phyloP scores from a whole-genome alignment of 2,888 invertebrate species.

The Gastrophysa polygoni region DNA sequence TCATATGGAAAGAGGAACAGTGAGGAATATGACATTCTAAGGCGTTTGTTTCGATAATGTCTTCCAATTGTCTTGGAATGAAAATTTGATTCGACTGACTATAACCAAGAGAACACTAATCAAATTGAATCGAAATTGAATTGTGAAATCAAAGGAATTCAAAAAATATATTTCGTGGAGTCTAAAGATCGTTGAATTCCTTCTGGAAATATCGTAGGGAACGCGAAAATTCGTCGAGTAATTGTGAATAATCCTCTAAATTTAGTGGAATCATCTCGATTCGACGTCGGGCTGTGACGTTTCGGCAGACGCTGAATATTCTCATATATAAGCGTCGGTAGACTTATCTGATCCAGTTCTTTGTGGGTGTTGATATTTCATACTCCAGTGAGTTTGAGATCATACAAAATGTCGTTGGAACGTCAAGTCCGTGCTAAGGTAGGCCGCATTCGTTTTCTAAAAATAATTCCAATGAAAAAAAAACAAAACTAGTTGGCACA shows the following conservation, averaged over 20 bases:
- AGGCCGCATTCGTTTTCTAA: constrained; percentile 48
- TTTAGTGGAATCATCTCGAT: constrained; percentile 44
- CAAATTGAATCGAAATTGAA: no score
- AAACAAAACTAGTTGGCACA: not conserved
- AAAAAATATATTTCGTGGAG: no score
- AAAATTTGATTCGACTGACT: no score
- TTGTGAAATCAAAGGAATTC: no score
- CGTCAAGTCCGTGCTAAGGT: constrained; percentile 91
- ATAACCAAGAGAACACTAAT: no score
- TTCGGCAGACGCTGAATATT: constrained; percentile 30
- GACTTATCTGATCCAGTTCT: constrained; percentile 49
- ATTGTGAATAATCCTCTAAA: constrained; percentile 55
- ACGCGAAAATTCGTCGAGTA: constrained; percentile 37
- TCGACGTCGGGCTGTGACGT: constrained; percentile 31
- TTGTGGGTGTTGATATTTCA: constrained; percentile 41
- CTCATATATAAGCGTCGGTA: constrained; percentile 54
- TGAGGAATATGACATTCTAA: no score
- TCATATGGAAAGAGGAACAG: no score
- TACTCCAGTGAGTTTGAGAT: constrained; percentile 37
- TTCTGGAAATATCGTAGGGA: constrained; percentile 22
- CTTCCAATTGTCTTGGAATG: no score
- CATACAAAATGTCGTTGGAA: constrained; percentile 82
- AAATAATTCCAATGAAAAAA: not conserved
- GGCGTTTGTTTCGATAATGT: no score
- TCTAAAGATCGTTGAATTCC: constrained; percentile 10